phyloP scores from a whole-genome alignment of 2,888 invertebrate genomes.

The Beris morrisii region DNA sequence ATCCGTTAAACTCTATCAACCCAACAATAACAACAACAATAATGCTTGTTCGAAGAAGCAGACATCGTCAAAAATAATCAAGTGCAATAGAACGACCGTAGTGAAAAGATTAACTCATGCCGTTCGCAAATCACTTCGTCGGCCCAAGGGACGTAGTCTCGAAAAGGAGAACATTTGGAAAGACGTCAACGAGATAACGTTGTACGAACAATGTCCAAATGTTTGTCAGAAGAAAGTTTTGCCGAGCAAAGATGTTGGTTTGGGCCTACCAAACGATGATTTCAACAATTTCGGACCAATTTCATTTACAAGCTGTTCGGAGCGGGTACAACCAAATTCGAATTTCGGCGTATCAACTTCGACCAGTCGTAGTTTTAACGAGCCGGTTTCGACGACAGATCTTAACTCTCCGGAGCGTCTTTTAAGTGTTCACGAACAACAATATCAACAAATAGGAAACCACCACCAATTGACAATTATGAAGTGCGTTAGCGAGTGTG shows the following conservation, averaged over 20 bases:
- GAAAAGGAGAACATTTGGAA: conserved; percentile 45
- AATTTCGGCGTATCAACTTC: conserved; percentile 33
- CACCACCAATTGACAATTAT: conserved; percentile 33
- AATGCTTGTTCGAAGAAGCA: conserved; percentile 31
- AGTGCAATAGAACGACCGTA: conserved; percentile 39
- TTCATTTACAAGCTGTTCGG: conserved; percentile 15
- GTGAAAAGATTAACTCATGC: conserved; percentile 40
- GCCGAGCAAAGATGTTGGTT: conserved; percentile 15
- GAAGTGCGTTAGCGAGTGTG: conserved; percentile 44
- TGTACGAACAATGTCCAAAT: conserved; percentile 37
- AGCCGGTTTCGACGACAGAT: conserved; percentile 40
- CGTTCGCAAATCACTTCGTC: conserved; percentile 27
- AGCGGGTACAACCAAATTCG: background rate
- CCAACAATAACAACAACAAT: conserved; percentile 34
- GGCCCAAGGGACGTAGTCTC: conserved; percentile 31
- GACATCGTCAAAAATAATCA: conserved; percentile 25
- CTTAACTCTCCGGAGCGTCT: conserved; percentile 29
- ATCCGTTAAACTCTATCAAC: conserved; percentile 28
- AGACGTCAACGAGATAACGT: conserved; percentile 41
- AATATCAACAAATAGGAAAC: background rate
- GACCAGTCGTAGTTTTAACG: conserved; percentile 35
- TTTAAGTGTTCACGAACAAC: background rate
- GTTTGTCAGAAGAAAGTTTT: conserved; percentile 20
- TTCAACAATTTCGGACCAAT: conserved; percentile 38
- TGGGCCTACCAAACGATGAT: conserved; percentile 36